phyloP scores from a whole-genome alignment of 2,888 invertebrate genomes.

The Pelosia muscerda region DNA sequence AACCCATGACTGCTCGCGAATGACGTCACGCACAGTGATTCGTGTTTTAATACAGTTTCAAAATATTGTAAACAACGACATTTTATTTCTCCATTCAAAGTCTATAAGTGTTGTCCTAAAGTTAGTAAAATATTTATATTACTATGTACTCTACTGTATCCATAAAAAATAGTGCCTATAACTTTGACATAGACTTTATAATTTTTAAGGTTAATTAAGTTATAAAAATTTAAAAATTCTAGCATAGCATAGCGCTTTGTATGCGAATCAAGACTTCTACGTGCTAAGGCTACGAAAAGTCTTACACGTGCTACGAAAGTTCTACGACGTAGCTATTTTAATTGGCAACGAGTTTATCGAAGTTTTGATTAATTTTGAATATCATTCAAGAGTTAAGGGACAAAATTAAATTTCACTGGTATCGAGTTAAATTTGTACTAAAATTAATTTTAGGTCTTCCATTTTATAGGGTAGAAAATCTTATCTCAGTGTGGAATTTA shows the following conservation, averaged over 20 bases:
- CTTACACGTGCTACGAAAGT: conserved; percentile 45
- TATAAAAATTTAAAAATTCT: conserved; percentile 23
- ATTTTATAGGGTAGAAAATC: neutral
- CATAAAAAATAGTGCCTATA: neutral
- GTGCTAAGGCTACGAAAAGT: conserved; percentile 42
- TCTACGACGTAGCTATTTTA: conserved; percentile 53
- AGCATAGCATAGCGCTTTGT: conserved; percentile 28
- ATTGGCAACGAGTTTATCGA: conserved; percentile 42
- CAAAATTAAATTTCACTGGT: conserved; percentile 28
- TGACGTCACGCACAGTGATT: too few relatives aligned
- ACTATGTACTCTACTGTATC: too few relatives aligned
- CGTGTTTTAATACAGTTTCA: too few relatives aligned
- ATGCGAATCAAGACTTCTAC: conserved; percentile 31
- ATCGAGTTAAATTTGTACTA: conserved; percentile 28
- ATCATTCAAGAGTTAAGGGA: conserved; percentile 42
- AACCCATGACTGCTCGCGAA: too few relatives aligned
- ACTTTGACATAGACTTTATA: neutral
- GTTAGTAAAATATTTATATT: too few relatives aligned
- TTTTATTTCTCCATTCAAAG: too few relatives aligned
- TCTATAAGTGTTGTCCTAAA: too few relatives aligned
- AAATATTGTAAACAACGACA: too few relatives aligned
- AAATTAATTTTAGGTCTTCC: conserved; percentile 29
- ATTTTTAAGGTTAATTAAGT: neutral
- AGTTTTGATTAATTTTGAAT: conserved; percentile 50
- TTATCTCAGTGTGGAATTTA: neutral